Conservation (phyloP, 2,797 vertebrate species). For the Acrocephalus scirpaceus region DNA sequence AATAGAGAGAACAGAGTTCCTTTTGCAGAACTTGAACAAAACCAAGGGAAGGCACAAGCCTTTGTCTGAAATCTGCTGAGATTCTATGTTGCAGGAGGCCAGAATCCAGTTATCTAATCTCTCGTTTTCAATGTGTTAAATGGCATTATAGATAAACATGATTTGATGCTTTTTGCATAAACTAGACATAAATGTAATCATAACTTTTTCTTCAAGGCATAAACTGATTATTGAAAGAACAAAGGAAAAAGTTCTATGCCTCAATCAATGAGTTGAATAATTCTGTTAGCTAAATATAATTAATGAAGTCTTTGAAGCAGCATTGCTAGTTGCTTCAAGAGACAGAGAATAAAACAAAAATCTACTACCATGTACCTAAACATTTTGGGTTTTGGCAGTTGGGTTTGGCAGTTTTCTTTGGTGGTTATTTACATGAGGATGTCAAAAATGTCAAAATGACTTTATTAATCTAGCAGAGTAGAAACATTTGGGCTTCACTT, state of each 20-base stretch:
- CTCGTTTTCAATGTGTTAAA: background rate
- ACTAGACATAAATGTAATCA: background rate
- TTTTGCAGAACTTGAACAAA: background rate
- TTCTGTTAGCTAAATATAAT: background rate
- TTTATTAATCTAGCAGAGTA: background rate
- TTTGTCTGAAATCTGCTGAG: background rate
- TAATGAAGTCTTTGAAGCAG: background rate
- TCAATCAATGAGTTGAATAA: background rate
- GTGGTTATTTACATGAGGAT: background rate
- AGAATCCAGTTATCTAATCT: background rate
- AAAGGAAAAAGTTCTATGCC: background rate
- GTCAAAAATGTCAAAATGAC: background rate
- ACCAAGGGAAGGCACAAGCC: fast-evolving
- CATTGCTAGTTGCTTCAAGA: background rate
- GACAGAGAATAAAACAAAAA: background rate
- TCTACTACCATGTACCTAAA: background rate
- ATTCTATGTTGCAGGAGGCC: background rate
- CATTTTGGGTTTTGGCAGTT: background rate
- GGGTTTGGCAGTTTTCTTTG: background rate
- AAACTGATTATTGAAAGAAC: background rate
- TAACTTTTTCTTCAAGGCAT: background rate
- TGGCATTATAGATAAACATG: background rate
- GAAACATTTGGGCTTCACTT: background rate
- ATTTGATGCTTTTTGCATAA: background rate
- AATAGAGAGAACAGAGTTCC: background rate